phyloP scores from a whole-genome alignment of 2,888 invertebrate species.

The Exephanes ischioxanthus region DNA sequence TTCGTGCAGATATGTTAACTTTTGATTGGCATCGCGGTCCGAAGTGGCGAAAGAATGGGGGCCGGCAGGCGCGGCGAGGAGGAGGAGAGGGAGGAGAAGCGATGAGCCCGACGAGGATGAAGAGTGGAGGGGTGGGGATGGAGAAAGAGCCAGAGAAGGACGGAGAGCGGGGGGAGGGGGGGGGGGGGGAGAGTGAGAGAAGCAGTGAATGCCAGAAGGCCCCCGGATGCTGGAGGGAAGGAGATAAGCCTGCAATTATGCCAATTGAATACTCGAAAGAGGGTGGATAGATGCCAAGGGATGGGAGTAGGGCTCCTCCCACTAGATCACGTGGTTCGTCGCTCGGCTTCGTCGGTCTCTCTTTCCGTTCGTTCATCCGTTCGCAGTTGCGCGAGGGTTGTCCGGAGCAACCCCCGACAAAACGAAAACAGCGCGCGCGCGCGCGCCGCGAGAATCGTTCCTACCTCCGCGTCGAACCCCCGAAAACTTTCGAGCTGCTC shows the following conservation, averaged over 20 bases:
- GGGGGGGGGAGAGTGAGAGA: conserved; percentile 63
- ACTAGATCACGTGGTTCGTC: conserved; percentile 80
- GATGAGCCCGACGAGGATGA: conserved; percentile 42
- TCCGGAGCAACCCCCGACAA: conserved; percentile 63
- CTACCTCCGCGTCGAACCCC: conserved; percentile 64
- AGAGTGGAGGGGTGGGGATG: conserved; percentile 41
- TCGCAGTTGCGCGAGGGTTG: conserved; percentile 60
- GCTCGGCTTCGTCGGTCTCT: conserved; percentile 70
- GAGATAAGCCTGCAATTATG: conserved; percentile 81
- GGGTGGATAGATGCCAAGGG: conserved; percentile 66
- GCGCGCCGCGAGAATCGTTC: conserved; percentile 61
- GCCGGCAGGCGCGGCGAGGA: not conserved
- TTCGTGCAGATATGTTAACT: not conserved
- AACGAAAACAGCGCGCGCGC: conserved; percentile 16
- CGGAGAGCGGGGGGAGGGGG: conserved; percentile 58
- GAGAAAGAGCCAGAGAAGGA: conserved; percentile 37
- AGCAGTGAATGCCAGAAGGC: conserved; percentile 65
- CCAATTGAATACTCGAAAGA: conserved; percentile 78
- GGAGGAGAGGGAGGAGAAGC: conserved; percentile 47
- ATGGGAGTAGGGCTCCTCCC: conserved; percentile 81
- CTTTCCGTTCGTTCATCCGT: conserved; percentile 61
- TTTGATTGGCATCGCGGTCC: not conserved
- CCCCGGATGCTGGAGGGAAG: conserved; percentile 75
- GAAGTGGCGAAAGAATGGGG: conserved; percentile 10
- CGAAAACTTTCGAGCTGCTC: conserved; percentile 6